Evolutionary conservation across 2,797 vertebrate species (phyloP).

Genomic region (Sebastes vulpes): DNA sequence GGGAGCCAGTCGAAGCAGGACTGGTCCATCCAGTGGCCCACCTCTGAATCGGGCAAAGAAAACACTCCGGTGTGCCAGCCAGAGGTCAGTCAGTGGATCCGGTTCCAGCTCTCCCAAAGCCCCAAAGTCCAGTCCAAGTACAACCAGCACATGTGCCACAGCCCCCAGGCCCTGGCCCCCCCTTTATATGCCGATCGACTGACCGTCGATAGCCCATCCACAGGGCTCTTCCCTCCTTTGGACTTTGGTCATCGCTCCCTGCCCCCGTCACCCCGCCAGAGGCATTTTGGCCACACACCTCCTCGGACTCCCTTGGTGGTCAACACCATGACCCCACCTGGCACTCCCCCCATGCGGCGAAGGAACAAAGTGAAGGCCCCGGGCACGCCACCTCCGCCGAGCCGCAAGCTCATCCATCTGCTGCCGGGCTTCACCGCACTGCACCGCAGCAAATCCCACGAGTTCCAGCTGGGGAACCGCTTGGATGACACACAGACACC

Average conservation of each 20-base stretch:
- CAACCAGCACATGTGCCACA: conserved; percentile 91
- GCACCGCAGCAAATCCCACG: conserved; percentile 98
- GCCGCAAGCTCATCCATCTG: conserved; percentile 96
- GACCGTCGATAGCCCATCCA: conserved; percentile 90
- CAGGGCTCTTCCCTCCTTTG: conserved; percentile 85
- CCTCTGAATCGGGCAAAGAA: conserved; percentile 93
- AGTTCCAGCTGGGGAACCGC: conserved; percentile 97
- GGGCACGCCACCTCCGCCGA: conserved; percentile 93
- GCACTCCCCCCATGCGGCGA: conserved; percentile 91
- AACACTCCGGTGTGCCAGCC: conserved; percentile 89
- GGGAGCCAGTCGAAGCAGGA: conserved; percentile 95
- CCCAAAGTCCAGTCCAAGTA: conserved; percentile 92
- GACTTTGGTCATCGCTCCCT: conserved; percentile 91
- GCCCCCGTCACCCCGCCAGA: conserved; percentile 94
- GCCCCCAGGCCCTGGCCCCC: conserved; percentile 82
- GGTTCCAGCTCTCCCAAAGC: conserved; percentile 92
- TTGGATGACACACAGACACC: conserved; percentile 93
- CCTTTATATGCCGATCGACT: conserved; percentile 89
- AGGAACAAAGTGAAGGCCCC: conserved; percentile 96
- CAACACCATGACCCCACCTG: conserved; percentile 91
- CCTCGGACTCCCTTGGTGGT: conserved; percentile 94
- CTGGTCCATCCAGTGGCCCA: conserved; percentile 98
- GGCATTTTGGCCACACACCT: conserved; percentile 91
- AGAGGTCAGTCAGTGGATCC: conserved; percentile 91
- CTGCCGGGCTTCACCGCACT: conserved; percentile 94